Evolutionary conservation across 64 coral and sea anemone species (phyloP).

Genomic region (Actinia tenebrosa): DNA sequence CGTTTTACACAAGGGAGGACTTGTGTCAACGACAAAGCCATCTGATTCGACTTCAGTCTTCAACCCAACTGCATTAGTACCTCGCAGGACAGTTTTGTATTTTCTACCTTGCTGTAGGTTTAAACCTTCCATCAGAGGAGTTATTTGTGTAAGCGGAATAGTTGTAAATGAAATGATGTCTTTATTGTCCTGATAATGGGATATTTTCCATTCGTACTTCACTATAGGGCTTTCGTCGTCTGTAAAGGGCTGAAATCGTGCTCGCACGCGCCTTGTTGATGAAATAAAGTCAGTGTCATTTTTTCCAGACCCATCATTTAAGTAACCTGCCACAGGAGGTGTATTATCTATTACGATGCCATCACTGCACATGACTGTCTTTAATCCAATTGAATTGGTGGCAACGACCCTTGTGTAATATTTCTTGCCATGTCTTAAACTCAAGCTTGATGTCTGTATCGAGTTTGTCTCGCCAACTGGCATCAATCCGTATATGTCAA

Average conservation of each 20-base stretch:
- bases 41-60: slow-evolving; percentile 42
- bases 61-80: slow-evolving; percentile 72
- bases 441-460: slow-evolving; percentile 59
- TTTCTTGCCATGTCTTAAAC: slow-evolving; percentile 58
- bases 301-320: slow-evolving; percentile 58
- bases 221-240: slow-evolving; percentile 84
- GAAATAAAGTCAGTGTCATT: slow-evolving; percentile 49
- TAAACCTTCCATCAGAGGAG: slow-evolving; percentile 65
- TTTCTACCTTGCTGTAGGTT: slow-evolving; percentile 46
- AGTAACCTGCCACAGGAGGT: slow-evolving; percentile 48
- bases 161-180: slow-evolving; percentile 68
- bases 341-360: slow-evolving; percentile 87
- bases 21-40: slow-evolving; percentile 70
- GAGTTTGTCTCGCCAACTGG: slow-evolving; percentile 70
- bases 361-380: slow-evolving; percentile 85
- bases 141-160: slow-evolving; percentile 72
- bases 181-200: neutral
- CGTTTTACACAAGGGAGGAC: slow-evolving; percentile 52
- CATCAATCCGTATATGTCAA: slow-evolving; percentile 55
- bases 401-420: slow-evolving; percentile 76
- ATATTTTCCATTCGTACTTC: slow-evolving; percentile 87
- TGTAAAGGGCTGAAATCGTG: slow-evolving; percentile 49
- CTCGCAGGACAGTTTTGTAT: slow-evolving; percentile 70
- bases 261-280: slow-evolving; percentile 65
- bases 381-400: slow-evolving; percentile 62